Evolutionary conservation across 2,113 vertebrate genomes (phyloP).

Genomic region (Tachycineta bicolor): DNA sequence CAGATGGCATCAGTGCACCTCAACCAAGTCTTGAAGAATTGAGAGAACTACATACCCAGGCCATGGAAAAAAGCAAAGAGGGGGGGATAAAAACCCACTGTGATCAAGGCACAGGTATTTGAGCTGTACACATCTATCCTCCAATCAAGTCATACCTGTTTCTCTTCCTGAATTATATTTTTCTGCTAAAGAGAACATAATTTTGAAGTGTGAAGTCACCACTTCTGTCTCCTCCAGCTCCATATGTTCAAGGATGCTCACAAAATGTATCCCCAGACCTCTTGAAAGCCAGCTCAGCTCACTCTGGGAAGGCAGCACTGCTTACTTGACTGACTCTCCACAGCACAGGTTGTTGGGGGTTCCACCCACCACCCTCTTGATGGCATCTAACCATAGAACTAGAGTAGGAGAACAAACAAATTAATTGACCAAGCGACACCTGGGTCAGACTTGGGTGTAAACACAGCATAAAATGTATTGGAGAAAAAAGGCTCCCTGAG

Average conservation of each 20-base stretch:
- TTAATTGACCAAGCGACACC: not conserved
- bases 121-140: not conserved
- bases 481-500: not conserved
- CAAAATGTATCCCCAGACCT: not conserved
- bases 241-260: not conserved
- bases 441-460: not conserved
- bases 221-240: not conserved
- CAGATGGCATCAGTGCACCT: not conserved
- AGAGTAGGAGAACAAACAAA: not conserved
- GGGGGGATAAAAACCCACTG: rapidly evolving
- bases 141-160: not conserved
- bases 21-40: not conserved
- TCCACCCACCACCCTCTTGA: not conserved
- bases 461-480: not conserved
- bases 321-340: not conserved
- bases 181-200: not conserved
- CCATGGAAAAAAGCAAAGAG: not conserved
- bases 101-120: not conserved
- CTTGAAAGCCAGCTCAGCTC: not conserved
- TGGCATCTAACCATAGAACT: not conserved
- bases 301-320: not conserved
- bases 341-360: not conserved
- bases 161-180: not conserved
- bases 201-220: not conserved
- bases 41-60: not conserved